phyloP scores from a whole-genome alignment of 2,113 vertebrate genomes.

The Ginglymostoma cirratum region DNA sequence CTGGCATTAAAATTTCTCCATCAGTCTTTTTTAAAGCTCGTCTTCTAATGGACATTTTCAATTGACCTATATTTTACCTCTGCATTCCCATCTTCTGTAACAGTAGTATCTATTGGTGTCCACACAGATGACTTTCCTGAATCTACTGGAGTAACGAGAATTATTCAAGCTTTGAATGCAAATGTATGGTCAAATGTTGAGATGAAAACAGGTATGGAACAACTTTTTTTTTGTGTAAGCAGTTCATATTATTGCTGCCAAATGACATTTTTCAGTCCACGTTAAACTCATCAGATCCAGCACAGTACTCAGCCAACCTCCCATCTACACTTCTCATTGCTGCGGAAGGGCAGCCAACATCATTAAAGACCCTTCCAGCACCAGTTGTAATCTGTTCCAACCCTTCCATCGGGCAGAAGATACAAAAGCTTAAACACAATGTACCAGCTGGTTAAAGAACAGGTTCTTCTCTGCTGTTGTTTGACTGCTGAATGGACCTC shows the following conservation, averaged over 20 bases:
- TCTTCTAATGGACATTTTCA: not conserved
- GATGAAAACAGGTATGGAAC: conserved; percentile 80
- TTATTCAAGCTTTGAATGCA: conserved; percentile 88
- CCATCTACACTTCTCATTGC: too few species aligned
- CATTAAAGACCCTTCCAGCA: too few species aligned
- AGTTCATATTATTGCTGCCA: not conserved
- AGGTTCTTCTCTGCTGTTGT: too few species aligned
- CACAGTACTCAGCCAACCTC: not conserved
- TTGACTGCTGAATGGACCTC: too few species aligned
- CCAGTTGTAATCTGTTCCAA: too few species aligned
- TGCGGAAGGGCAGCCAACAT: too few species aligned
- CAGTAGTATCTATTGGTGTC: not conserved
- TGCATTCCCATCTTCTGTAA: not conserved
- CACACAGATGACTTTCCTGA: conserved; percentile 90
- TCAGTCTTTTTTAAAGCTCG: not conserved
- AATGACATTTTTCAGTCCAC: not conserved
- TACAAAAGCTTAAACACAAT: too few species aligned
- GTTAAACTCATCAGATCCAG: not conserved
- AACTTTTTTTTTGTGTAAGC: not conserved
- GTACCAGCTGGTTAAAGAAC: too few species aligned
- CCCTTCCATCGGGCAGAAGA: too few species aligned
- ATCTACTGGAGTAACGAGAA: conserved; percentile 87
- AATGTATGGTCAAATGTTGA: conserved; percentile 91
- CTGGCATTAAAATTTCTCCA: not conserved
- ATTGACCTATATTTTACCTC: not conserved